These are phyloP conservation scores for Theropithecus gelada DNA, from an alignment of 2,113 vertebrate species.

Conservation along the genomic window DNA sequence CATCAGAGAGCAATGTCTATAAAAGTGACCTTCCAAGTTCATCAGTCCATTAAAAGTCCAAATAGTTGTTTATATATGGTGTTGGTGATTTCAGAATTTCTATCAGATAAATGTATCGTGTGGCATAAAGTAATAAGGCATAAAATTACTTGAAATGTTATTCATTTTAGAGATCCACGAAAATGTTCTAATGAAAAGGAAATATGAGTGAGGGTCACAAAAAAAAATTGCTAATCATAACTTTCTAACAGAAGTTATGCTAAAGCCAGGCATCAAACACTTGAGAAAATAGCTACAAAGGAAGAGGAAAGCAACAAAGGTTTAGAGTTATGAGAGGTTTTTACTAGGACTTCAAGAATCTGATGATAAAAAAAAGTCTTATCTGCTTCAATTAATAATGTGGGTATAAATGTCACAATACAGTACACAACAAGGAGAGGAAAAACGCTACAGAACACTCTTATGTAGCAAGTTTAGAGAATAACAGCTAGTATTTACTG, in stretches of 20 bases:
- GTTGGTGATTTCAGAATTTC: not conserved
- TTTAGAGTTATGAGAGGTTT: not conserved
- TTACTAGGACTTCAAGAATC: not conserved
- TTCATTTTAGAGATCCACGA: slow-evolving; percentile 11
- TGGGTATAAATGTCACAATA: not conserved
- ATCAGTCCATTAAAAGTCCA: not conserved
- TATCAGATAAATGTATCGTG: not conserved
- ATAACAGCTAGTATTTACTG: slow-evolving; percentile 12
- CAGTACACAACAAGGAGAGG: not conserved
- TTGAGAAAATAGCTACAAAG: not conserved
- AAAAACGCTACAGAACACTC: not conserved
- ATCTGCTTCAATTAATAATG: not conserved
- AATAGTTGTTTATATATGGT: not conserved
- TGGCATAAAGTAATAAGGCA: not conserved
- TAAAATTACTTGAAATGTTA: slow-evolving; percentile 11
- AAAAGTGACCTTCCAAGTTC: slow-evolving; percentile 1
- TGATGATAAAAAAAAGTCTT: not conserved
- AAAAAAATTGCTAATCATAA: not conserved
- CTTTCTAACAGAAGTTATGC: not conserved
- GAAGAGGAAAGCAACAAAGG: not conserved
- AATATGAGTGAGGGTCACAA: not conserved
- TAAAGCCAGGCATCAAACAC: not conserved
- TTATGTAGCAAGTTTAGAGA: not conserved
- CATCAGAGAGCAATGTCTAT: not conserved
- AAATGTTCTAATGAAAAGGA: slow-evolving; percentile 25